Conservation (phyloP, 2,797 vertebrate species). For the Danionella dracula region DNA sequence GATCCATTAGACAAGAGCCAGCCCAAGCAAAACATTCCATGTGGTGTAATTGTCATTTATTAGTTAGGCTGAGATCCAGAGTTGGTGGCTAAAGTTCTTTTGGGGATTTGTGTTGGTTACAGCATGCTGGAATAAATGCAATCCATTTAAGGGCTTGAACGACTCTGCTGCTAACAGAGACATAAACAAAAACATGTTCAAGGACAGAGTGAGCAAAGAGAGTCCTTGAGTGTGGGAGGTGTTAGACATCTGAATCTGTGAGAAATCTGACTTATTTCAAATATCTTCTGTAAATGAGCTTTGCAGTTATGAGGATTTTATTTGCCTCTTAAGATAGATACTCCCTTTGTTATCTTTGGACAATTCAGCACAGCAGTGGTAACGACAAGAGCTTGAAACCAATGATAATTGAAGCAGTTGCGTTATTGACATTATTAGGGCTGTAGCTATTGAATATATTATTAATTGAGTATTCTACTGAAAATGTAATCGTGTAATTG, state of each 20-base stretch:
- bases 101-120: conserved; percentile 32
- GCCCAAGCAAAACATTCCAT: conserved; percentile 31
- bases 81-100: conserved; percentile 32
- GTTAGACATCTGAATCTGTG: background rate
- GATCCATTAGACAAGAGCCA: conserved; percentile 39
- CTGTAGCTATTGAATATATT: too few species aligned
- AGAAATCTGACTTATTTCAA: background rate
- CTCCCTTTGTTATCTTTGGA: background rate
- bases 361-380: background rate
- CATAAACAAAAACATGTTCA: conserved; percentile 2
- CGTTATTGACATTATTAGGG: too few species aligned
- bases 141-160: conserved; percentile 31
- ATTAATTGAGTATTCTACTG: too few species aligned
- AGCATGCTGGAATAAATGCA: conserved; percentile 9
- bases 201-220: conserved; percentile 7
- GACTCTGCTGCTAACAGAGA: conserved; percentile 19
- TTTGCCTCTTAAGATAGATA: too few species aligned
- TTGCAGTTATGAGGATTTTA: background rate
- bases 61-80: conserved; percentile 31
- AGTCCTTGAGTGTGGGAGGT: background rate
- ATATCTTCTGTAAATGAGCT: background rate
- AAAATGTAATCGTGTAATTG: too few species aligned
- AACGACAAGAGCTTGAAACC: background rate
- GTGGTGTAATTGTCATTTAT: conserved; percentile 42
- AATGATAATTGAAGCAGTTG: background rate